A percentile compares a stretch with the other conserved stretches of the same genome.
Conservation (phyloP, 2,113 vertebrate genomes). For the Columba janthina region DNA sequence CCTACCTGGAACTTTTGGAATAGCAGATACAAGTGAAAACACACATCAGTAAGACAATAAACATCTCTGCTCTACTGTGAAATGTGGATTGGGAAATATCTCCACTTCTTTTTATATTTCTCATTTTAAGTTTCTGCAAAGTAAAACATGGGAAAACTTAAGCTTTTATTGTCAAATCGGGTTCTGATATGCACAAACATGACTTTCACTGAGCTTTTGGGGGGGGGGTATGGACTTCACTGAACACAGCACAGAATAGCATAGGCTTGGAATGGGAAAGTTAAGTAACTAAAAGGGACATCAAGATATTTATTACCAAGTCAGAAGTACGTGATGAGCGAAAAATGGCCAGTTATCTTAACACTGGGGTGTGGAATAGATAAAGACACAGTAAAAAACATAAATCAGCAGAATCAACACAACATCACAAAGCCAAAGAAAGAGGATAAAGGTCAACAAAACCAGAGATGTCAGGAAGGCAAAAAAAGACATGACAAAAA, state of each 20-base stretch:
- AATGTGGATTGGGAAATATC: background rate
- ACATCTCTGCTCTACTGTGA: background rate
- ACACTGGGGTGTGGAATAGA: background rate
- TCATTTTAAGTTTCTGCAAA: background rate
- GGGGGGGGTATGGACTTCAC: background rate
- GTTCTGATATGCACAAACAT: background rate
- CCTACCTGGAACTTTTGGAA: background rate
- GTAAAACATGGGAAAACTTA: background rate
- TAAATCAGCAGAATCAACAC: background rate
- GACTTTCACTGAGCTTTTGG: background rate
- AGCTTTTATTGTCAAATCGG: background rate
- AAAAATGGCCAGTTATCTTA: background rate
- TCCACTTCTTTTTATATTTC: background rate
- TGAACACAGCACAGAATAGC: background rate
- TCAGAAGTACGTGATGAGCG: background rate
- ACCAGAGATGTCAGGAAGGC: background rate
- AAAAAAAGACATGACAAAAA: background rate
- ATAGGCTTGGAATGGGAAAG: background rate
- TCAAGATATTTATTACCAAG: background rate
- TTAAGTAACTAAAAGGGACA: background rate
- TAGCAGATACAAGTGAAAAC: background rate
- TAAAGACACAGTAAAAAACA: background rate
- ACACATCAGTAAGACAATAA: background rate
- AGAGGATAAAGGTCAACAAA: background rate
- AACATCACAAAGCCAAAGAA: background rate